These are phyloP conservation scores for Crossaster papposus DNA, from an alignment of 53 echinoderm and acorn worm species.

Conservation along the genomic window DNA sequence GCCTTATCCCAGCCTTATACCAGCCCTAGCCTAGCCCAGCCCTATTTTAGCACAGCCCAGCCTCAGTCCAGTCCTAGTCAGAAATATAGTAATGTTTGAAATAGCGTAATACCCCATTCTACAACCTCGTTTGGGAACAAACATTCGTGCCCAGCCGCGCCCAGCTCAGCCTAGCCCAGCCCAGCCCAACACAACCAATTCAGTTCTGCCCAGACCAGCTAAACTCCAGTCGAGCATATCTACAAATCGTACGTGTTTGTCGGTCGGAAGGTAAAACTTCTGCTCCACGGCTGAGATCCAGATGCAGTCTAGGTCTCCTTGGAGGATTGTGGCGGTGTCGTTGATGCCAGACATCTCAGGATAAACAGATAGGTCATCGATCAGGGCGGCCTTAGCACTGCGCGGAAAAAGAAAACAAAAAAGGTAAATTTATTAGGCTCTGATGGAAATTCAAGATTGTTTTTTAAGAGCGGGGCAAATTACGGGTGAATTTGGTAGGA, in stretches of 20 bases:
- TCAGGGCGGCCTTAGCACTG: constrained; percentile 14
- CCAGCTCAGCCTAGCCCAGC: constrained; percentile 3
- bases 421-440: too few species aligned
- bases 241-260: constrained; percentile 21
- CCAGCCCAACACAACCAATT: background rate
- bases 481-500: too few species aligned
- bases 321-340: background rate
- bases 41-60: background rate
- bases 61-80: too few species aligned
- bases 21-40: too few species aligned
- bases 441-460: too few species aligned
- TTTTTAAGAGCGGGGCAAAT: too few species aligned
- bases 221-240: background rate
- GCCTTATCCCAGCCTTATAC: too few species aligned
- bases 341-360: constrained; percentile 20
- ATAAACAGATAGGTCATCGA: constrained; percentile 27
- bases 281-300: constrained; percentile 26
- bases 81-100: too few species aligned
- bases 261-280: constrained; percentile 19
- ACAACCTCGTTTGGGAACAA: too few species aligned
- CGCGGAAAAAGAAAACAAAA: too few species aligned
- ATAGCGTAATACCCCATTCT: too few species aligned
- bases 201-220: background rate
- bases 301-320: constrained; percentile 30
- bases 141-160: background rate